Evolutionary conservation across 2,888 invertebrate species (phyloP).

Genomic region (Lysandra bellargus): DNA sequence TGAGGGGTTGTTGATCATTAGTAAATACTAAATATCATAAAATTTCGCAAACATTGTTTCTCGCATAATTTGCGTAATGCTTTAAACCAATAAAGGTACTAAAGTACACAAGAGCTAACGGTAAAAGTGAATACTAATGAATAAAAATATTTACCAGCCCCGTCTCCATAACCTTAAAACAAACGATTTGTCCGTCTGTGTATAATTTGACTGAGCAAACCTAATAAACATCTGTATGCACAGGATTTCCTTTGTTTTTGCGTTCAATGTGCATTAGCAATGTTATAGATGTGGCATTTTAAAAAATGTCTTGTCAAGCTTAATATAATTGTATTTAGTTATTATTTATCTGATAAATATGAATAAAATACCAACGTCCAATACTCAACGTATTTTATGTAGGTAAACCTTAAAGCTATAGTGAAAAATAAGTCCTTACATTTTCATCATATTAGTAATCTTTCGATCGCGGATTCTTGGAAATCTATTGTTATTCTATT

Average conservation of each 20-base stretch:
- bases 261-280: slow-evolving; percentile 34
- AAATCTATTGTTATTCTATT: too few relatives aligned
- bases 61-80: neutral
- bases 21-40: neutral
- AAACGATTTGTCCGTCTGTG: slow-evolving; percentile 44
- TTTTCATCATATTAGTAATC: too few relatives aligned
- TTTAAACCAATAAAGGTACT: neutral
- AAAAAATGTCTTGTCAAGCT: neutral
- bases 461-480: too few relatives aligned
- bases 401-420: too few relatives aligned
- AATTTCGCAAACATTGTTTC: neutral
- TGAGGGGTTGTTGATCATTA: neutral
- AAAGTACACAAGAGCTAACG: slow-evolving; percentile 23
- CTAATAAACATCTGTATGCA: slow-evolving; percentile 51
- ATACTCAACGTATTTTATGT: too few relatives aligned
- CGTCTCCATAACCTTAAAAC: slow-evolving; percentile 38
- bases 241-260: slow-evolving; percentile 45
- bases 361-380: too few relatives aligned
- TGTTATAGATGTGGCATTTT: slow-evolving; percentile 24
- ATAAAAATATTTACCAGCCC: slow-evolving; percentile 30
- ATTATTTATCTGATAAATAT: too few relatives aligned
- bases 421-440: too few relatives aligned
- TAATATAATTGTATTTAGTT: too few relatives aligned
- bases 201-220: slow-evolving; percentile 49
- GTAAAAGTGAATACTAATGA: slow-evolving; percentile 31